Conservation (phyloP, 1,140 invertebrate genomes). For the Phymastichus coffea region DNA sequence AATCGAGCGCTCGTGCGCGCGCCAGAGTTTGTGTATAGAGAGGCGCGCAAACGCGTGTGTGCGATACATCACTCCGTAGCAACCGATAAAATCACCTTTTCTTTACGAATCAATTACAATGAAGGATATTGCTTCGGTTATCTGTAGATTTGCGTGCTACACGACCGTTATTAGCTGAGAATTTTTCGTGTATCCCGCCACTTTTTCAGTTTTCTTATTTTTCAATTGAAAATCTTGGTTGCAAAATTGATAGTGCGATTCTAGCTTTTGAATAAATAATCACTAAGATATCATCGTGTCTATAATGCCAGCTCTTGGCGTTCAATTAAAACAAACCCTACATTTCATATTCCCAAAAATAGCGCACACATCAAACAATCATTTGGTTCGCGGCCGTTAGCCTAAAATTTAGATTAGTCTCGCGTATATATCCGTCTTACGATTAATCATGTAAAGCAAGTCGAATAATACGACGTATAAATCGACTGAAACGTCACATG, state of each 20-base stretch:
- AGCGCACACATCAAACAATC: no score
- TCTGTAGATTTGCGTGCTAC: not conserved
- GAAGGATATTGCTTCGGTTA: not conserved
- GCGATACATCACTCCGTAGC: slow-evolving; percentile 11
- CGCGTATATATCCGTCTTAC: no score
- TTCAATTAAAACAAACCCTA: no score
- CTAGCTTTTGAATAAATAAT: not conserved
- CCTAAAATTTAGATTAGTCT: no score
- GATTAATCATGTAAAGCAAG: no score
- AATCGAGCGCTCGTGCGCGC: not conserved
- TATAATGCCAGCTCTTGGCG: no score
- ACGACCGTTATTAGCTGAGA: not conserved
- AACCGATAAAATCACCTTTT: slow-evolving; percentile 27
- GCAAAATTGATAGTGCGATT: not conserved
- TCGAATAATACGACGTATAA: no score
- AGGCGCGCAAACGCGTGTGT: not conserved
- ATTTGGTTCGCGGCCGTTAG: no score
- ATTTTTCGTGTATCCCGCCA: not conserved
- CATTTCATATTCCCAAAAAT: no score
- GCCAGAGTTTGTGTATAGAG: not conserved
- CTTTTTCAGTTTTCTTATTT: not conserved
- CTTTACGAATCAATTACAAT: slow-evolving; percentile 30
- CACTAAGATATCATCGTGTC: not conserved
- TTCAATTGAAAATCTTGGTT: not conserved
- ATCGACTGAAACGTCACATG: no score